Evolutionary conservation across 1,140 invertebrate species (phyloP).

Genomic region (Sipha flava): DNA sequence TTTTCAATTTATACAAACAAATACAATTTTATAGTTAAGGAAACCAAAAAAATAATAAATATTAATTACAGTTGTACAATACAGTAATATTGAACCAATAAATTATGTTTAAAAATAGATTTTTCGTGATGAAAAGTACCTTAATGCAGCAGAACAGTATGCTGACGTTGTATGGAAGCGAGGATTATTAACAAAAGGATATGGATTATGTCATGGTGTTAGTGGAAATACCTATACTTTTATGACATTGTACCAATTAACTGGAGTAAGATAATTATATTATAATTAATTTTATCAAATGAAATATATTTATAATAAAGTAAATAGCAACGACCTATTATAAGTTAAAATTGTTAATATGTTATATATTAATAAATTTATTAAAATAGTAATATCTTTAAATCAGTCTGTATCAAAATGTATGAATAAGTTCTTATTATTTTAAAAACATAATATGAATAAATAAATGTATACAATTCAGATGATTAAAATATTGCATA

Average conservation of each 20-base stretch:
- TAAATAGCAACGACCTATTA: background rate
- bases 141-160: conserved; percentile 60
- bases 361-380: no score
- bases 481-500: no score
- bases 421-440: no score
- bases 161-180: conserved; percentile 74
- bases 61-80: background rate
- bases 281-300: conserved; percentile 16
- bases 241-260: conserved; percentile 68
- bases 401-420: no score
- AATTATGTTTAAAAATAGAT: conserved; percentile 46
- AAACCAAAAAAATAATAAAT: conserved; percentile 19
- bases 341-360: no score
- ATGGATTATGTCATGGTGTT: conserved; percentile 85
- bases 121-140: conserved; percentile 64
- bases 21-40: conserved; percentile 25
- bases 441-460: background rate
- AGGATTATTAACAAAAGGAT: conserved; percentile 81
- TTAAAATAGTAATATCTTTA: no score
- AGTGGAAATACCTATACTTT: conserved; percentile 87
- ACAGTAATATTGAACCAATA: background rate
- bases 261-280: conserved; percentile 50
- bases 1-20: background rate
- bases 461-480: no score
- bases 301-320: background rate